Percentiles rank a stretch among this genome's conserved stretches.
phyloP scores from a whole-genome alignment of 2,113 vertebrate species.

The Haemorhous mexicanus region DNA sequence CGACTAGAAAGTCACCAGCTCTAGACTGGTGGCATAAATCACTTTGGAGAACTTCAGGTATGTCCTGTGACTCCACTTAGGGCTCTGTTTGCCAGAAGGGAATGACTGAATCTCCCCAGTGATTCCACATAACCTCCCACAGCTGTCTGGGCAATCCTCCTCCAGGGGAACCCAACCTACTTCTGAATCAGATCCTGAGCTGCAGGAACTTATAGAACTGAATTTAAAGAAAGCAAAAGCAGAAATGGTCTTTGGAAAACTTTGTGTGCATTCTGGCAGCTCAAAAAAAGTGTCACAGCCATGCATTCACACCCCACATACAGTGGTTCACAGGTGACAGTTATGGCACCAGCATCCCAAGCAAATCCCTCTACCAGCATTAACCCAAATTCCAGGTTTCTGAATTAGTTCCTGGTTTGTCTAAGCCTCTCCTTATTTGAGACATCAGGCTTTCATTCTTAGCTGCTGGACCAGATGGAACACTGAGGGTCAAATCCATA shows the following conservation, averaged over 20 bases:
- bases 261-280: background rate
- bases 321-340: background rate
- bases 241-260: background rate
- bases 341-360: background rate
- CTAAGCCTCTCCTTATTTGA: background rate
- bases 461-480: background rate
- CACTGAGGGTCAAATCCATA: background rate
- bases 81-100: background rate
- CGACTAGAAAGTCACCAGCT: background rate
- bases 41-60: background rate
- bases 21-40: background rate
- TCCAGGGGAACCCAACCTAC: background rate
- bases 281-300: background rate
- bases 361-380: background rate
- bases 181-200: background rate
- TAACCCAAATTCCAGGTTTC: background rate
- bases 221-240: background rate
- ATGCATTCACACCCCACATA: background rate
- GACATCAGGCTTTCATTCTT: background rate
- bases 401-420: background rate
- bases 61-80: background rate
- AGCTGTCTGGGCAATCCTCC: background rate
- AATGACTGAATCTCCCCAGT: background rate
- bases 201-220: background rate
- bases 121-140: background rate